Evolutionary conservation across 2,113 vertebrate species (phyloP).

Genomic region (Nycticebus coucang): DNA sequence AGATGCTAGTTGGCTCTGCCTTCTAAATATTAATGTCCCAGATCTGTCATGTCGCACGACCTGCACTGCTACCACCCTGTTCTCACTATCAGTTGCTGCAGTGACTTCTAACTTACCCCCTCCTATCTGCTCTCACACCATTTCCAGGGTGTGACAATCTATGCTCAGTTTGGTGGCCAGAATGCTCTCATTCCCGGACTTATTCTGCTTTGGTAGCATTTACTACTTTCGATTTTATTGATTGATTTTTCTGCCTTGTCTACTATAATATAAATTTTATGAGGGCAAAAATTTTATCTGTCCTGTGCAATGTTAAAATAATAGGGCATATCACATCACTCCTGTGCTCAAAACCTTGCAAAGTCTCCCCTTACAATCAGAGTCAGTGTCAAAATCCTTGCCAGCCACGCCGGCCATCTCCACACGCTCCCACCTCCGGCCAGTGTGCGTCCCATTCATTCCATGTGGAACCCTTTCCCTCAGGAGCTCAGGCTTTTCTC

Average conservation of each 20-base stretch:
- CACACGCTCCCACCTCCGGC: not conserved
- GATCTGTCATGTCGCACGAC: not conserved
- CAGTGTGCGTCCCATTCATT: not conserved
- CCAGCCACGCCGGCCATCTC: not conserved
- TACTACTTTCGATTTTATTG: not conserved
- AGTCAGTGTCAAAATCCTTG: not conserved
- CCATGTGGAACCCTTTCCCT: not conserved
- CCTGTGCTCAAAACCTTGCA: not conserved
- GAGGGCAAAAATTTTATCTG: not conserved
- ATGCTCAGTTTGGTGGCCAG: not conserved
- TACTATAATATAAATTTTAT: not conserved
- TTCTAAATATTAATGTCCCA: not conserved
- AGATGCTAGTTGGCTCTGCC: not conserved
- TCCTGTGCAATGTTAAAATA: slow-evolving; percentile 9
- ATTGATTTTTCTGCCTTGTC: not conserved
- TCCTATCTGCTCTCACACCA: not conserved
- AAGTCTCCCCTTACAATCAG: not conserved
- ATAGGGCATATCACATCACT: not conserved
- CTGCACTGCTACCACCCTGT: not conserved
- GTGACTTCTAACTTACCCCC: not conserved
- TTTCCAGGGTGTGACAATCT: not conserved
- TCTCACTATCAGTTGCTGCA: not conserved
- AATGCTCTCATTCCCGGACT: not conserved
- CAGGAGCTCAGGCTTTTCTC: not conserved
- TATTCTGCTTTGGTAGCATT: not conserved